Evolutionary conservation across 2,797 vertebrate species (phyloP).

Genomic region (Clamator glandarius): DNA sequence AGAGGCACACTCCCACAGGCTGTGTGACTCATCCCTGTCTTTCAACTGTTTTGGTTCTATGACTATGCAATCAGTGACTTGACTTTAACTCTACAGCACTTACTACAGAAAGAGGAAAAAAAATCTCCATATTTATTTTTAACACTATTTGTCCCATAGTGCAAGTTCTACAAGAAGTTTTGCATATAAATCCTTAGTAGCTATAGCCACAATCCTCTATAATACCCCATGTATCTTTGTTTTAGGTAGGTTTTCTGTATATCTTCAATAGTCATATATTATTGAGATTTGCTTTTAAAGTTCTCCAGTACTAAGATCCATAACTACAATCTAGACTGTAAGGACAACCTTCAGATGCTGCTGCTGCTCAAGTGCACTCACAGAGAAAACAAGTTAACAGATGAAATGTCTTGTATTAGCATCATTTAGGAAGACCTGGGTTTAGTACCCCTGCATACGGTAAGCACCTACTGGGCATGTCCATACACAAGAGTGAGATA

Average conservation of each 20-base stretch:
- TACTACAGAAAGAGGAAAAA: neutral
- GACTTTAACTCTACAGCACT: neutral
- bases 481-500: neutral
- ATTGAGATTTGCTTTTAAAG: neutral
- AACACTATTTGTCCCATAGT: neutral
- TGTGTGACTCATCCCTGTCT: neutral
- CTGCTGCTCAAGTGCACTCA: neutral
- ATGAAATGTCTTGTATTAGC: neutral
- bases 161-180: neutral
- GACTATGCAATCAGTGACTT: neutral
- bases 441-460: neutral
- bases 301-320: neutral
- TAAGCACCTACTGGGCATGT: fast-evolving
- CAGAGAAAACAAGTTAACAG: neutral
- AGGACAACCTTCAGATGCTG: neutral
- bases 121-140: neutral
- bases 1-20: fast-evolving
- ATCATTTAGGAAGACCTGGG: neutral
- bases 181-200: neutral
- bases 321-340: neutral
- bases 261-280: neutral
- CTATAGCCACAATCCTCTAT: neutral
- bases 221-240: neutral
- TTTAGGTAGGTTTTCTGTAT: neutral
- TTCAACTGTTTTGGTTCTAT: neutral